Evolutionary conservation across 2,888 invertebrate species (phyloP).

Genomic region (Hypomecis punctinalis): DNA sequence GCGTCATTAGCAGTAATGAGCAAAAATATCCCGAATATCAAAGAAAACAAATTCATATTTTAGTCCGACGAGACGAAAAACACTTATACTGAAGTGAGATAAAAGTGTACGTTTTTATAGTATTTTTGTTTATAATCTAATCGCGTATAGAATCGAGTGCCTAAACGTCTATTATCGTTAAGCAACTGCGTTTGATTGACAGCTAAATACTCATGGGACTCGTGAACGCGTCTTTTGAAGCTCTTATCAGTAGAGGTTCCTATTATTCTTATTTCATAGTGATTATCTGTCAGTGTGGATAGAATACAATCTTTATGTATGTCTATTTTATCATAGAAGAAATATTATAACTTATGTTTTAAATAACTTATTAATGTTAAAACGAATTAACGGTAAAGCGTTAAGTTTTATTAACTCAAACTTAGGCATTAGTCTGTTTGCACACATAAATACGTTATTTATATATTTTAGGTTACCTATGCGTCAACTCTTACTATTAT

Average conservation of each 20-base stretch:
- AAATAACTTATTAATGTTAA: too few species aligned
- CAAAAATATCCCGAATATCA: slow-evolving; percentile 54
- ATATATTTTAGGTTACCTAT: too few species aligned
- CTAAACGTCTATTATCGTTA: slow-evolving; percentile 49
- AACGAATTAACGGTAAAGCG: too few species aligned
- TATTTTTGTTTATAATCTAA: slow-evolving; percentile 40
- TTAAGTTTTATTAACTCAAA: too few species aligned
- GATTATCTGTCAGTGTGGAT: neutral
- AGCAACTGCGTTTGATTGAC: slow-evolving; percentile 50
- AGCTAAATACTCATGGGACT: slow-evolving; percentile 44
- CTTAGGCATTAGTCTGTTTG: too few species aligned
- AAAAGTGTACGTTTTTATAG: slow-evolving; percentile 19
- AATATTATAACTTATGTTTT: too few species aligned
- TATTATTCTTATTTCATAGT: slow-evolving; percentile 43
- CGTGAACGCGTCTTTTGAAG: slow-evolving; percentile 13
- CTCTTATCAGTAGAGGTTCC: slow-evolving; percentile 36
- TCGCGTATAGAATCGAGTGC: slow-evolving; percentile 21
- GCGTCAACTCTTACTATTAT: too few species aligned
- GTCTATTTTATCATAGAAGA: too few species aligned
- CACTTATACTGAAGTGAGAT: neutral
- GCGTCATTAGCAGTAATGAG: slow-evolving; percentile 56
- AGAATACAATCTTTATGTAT: too few species aligned
- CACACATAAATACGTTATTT: too few species aligned
- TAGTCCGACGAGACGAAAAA: neutral
- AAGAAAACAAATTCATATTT: slow-evolving; percentile 56